A percentile compares a stretch with the other conserved stretches of the same genome.
phyloP scores from a whole-genome alignment of 1,140 invertebrate species.

The Yoshiicerus persimilis region DNA sequence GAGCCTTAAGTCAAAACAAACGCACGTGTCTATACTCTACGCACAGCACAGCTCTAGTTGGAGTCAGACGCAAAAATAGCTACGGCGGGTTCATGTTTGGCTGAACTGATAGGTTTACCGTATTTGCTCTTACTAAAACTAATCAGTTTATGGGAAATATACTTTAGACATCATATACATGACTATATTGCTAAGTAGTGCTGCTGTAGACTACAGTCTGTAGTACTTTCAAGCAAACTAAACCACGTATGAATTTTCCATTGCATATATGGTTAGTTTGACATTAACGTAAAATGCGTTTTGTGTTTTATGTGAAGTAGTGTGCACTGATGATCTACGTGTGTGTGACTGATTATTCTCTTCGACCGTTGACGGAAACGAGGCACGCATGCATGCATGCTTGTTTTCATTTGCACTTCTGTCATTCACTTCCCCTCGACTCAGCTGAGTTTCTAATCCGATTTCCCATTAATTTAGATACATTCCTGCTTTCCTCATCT shows the following conservation, averaged over 20 bases:
- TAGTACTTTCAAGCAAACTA: too few species aligned
- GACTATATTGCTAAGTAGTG: too few species aligned
- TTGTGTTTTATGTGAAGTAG: background rate
- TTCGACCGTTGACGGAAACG: background rate
- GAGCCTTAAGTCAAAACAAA: background rate
- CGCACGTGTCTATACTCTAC: background rate
- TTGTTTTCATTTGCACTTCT: slow-evolving; percentile 35
- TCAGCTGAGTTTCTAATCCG: slow-evolving; percentile 28
- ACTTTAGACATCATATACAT: too few species aligned
- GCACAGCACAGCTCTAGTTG: background rate
- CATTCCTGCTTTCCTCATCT: background rate
- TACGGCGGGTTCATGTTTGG: background rate
- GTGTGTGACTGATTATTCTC: background rate
- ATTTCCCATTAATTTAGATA: slow-evolving; percentile 41
- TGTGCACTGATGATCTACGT: background rate
- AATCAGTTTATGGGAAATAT: too few species aligned
- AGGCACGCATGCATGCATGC: background rate
- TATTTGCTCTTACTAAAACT: too few species aligned
- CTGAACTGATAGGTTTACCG: too few species aligned
- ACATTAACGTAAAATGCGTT: background rate
- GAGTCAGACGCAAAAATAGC: background rate
- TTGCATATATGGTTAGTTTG: background rate
- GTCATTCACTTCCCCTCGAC: slow-evolving; percentile 27
- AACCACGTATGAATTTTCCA: too few species aligned
- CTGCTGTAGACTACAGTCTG: too few species aligned